Evolutionary conservation across 2,888 invertebrate species (phyloP), one percentile per base, ranked within the genome.

Genomic region (Masnerella sp.): DNA sequence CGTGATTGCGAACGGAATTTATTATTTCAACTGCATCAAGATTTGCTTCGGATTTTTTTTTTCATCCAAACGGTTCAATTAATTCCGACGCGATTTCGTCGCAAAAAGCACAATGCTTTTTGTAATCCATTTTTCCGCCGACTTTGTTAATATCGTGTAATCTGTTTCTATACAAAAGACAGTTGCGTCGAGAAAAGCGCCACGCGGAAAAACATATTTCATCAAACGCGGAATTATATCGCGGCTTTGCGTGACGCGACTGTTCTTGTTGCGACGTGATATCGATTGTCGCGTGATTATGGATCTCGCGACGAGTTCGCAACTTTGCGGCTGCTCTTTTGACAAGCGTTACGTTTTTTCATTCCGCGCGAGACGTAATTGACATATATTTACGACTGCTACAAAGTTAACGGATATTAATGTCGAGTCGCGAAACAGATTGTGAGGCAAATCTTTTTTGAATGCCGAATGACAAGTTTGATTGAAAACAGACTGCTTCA

Each of bases 101-200:
- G 30, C 15, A 42, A 17, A 42, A 32, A 43, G 25, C 14, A 14
- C 43, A 28, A 32, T 14, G 25, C 11, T 30, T 56, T 56, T 56
- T 43, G 42, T 32, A 22, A 43, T 43, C 32, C 43, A 56, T 56
- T 56, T 43, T 20, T 32, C 34, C 22, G 32, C 20, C 34, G 56
- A 56, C 56, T 56, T 43, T 56, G 56, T 43, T 56, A 42, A 56
- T 56, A 32, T 43, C 34, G 32, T 40, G 56, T 43, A 56, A 56
- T 56, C 32, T 43, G 43, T 61, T 61, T 61, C 38, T 47, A 18
- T 34, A 49, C 30, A 49, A 40, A 61, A 47, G 59, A 61, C 20
- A 18, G 14, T 45, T 58, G 7, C 11, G 58, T 28, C 3, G 9
- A 25, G 28, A 28, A 14, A 28, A 22, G 7, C 22, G 4, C 22